Percentiles rank a stretch among this genome's conserved stretches.
These are phyloP conservation scores for Pachyrhynchus sulphureomaculatus DNA, from an alignment of 1,140 invertebrate genomes.

Conservation along the genomic window DNA sequence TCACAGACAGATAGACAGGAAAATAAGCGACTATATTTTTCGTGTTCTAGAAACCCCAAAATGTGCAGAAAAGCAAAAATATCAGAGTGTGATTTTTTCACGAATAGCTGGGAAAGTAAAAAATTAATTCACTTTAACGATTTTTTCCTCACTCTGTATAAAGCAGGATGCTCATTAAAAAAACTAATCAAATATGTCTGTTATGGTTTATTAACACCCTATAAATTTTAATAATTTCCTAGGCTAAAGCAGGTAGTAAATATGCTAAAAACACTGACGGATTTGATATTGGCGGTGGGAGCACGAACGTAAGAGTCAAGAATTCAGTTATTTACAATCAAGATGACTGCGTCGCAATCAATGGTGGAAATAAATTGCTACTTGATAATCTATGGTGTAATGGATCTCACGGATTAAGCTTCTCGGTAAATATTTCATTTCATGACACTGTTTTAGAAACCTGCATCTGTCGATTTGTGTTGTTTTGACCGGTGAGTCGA, in stretches of 20 bases:
- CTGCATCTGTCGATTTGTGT: background rate
- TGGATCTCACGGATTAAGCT: slow-evolving; percentile 9
- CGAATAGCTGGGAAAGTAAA: no score
- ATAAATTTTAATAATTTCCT: background rate
- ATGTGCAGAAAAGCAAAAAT: no score
- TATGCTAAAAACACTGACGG: slow-evolving; percentile 18
- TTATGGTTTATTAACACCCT: no score
- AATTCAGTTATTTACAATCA: background rate
- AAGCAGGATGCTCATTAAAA: no score
- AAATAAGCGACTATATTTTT: no score
- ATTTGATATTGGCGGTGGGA: slow-evolving; percentile 1
- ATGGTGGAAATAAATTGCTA: background rate
- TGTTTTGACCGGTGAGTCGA: background rate
- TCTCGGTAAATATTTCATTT: background rate
- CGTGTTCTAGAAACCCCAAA: no score
- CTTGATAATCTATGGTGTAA: slow-evolving; percentile 11
- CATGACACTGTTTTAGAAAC: slow-evolving; percentile 6
- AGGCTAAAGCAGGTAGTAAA: background rate
- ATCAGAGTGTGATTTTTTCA: no score
- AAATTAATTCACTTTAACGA: no score
- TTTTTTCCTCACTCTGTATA: no score
- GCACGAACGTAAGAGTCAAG: background rate
- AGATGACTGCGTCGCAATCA: slow-evolving; percentile 13
- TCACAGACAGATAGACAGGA: no score
- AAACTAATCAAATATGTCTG: no score